phyloP scores from a whole-genome alignment of 2,888 invertebrate species.

The Tinea trinotella region DNA sequence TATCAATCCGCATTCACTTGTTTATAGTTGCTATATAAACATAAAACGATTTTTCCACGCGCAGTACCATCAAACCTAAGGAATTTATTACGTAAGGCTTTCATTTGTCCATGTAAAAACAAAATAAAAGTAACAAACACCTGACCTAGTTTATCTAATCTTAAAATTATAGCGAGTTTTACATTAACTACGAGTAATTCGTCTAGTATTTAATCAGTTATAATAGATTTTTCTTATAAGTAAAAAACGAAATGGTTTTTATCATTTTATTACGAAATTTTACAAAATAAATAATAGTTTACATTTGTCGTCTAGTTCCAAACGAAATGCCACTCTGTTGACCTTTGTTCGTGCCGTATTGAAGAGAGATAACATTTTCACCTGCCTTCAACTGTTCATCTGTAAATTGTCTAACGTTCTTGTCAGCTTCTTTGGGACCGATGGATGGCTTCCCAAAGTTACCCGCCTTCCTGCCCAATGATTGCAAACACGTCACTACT shows the following conservation, averaged over 20 bases:
- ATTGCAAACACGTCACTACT: conserved; percentile 95
- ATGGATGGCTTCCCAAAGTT: conserved; percentile 89
- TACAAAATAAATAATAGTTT: conserved; percentile 44
- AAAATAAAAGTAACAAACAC: not conserved
- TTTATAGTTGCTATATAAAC: not conserved
- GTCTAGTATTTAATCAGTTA: not conserved
- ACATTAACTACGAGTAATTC: no score
- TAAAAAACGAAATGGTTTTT: conserved; percentile 33
- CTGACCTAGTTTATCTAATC: conserved; percentile 5
- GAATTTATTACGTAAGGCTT: conserved; percentile 4
- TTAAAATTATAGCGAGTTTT: not conserved
- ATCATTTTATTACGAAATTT: conserved; percentile 38
- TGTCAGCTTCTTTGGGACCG: conserved; percentile 96
- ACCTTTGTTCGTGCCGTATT: conserved; percentile 98
- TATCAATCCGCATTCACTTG: conserved; percentile 1
- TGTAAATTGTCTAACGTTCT: conserved; percentile 92
- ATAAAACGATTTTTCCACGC: not conserved
- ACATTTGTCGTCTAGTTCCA: conserved; percentile 97
- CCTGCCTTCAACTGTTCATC: conserved; percentile 95
- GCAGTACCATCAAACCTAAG: not conserved
- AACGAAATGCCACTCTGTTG: conserved; percentile 96
- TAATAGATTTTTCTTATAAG: not conserved
- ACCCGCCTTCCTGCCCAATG: conserved; percentile 92
- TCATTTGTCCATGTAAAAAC: not conserved
- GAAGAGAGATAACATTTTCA: conserved; percentile 92